Percentiles rank a stretch among this genome's conserved stretches.
Conservation (phyloP, 2,888 invertebrate genomes). For the Limnephilus lunatus region DNA sequence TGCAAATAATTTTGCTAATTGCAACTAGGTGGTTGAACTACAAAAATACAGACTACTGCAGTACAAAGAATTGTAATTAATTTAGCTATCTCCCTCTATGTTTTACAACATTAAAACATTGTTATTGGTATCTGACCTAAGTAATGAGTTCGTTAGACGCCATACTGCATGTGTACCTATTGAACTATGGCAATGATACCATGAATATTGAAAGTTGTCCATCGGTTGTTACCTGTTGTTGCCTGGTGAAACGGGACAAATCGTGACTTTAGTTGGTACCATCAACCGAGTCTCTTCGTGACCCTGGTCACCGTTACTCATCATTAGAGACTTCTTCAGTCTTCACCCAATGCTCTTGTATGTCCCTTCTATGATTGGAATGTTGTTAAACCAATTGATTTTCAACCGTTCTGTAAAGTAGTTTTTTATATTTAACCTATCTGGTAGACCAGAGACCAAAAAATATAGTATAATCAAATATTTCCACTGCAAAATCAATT, state of each 20-base stretch:
- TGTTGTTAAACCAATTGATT: background rate
- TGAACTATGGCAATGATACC: background rate
- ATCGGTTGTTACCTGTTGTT: background rate
- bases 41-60: no score
- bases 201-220: conserved; percentile 29
- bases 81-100: background rate
- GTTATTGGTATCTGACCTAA: background rate
- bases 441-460: no score
- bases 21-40: no score
- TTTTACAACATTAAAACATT: background rate
- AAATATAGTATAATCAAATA: no score
- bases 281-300: conserved; percentile 9
- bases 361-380: background rate
- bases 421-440: no score
- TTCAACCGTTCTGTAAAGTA: background rate
- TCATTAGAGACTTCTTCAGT: background rate
- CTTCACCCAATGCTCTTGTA: background rate
- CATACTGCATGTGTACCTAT: background rate
- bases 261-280: background rate
- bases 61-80: background rate
- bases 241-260: conserved; percentile 11
- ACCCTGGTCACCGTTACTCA: conserved; percentile 16
- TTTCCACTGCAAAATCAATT: no score
- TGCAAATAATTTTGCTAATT: no score
- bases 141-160: background rate